Conservation (phyloP, 1,140 invertebrate species). For the Psix sp. region DNA sequence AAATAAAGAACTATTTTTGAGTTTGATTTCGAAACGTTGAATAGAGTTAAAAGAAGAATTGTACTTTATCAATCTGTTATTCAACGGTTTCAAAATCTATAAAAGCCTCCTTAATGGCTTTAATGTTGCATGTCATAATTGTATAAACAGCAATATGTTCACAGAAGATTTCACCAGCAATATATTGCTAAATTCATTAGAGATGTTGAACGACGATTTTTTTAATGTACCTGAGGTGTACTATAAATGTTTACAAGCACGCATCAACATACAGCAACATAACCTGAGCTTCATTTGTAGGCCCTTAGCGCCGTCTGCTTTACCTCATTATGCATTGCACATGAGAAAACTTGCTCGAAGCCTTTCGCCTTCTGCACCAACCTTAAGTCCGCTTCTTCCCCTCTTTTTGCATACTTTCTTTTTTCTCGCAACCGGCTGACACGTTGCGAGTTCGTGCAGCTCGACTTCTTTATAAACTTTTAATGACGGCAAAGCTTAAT, state of each 20-base stretch:
- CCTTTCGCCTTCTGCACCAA: slow-evolving; percentile 44
- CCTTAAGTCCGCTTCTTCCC: slow-evolving; percentile 31
- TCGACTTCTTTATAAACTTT: slow-evolving; percentile 78
- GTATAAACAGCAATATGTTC: no score
- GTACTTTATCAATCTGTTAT: no score
- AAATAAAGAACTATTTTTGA: no score
- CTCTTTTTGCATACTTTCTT: slow-evolving; percentile 40
- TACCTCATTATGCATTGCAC: slow-evolving; percentile 77
- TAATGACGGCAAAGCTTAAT: slow-evolving; percentile 78
- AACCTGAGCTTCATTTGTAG: slow-evolving; percentile 74
- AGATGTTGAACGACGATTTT: slow-evolving; percentile 26
- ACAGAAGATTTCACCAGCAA: no score
- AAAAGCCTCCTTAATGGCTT: no score
- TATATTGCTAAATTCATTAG: slow-evolving; percentile 12
- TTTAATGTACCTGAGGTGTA: slow-evolving; percentile 30
- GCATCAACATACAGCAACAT: slow-evolving; percentile 48
- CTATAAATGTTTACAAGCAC: slow-evolving; percentile 25
- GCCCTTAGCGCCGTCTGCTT: slow-evolving; percentile 74
- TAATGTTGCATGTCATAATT: no score
- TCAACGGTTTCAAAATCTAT: no score
- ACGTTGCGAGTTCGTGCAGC: slow-evolving; percentile 64
- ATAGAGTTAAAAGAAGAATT: no score
- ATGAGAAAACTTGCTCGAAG: slow-evolving; percentile 76
- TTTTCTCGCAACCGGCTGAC: slow-evolving; percentile 50
- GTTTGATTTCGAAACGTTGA: no score